Conservation (phyloP, 2,113 vertebrate genomes). For the Colaptes auratus region DNA sequence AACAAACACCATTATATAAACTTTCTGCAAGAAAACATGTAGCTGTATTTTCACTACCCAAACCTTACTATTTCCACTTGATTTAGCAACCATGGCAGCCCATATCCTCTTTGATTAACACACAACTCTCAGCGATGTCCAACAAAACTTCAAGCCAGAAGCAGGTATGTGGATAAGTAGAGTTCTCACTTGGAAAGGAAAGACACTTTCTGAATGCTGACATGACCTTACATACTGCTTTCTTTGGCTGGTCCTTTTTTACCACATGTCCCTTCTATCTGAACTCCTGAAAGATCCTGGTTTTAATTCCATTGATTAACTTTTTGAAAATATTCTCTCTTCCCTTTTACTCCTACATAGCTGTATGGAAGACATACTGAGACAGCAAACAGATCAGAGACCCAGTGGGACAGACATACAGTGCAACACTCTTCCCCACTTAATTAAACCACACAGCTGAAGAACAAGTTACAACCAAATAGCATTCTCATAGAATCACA, state of each 20-base stretch:
- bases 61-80: not conserved
- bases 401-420: rapidly evolving
- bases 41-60: not conserved
- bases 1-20: not conserved
- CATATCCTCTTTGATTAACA: not conserved
- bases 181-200: not conserved
- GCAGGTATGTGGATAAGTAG: rapidly evolving
- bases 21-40: not conserved
- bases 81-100: not conserved
- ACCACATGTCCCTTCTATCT: not conserved
- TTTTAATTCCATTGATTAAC: not conserved
- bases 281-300: not conserved
- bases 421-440: not conserved
- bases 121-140: not conserved
- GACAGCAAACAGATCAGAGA: not conserved
- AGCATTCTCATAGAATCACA: no score
- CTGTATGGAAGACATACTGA: not conserved
- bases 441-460: not conserved
- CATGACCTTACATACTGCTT: not conserved
- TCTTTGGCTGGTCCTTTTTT: not conserved
- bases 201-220: not conserved
- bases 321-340: not conserved
- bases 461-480: not conserved
- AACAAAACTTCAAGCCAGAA: not conserved
- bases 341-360: not conserved